phyloP scores from a whole-genome alignment of 2,113 vertebrate species.

The Coracopsis vasa region DNA sequence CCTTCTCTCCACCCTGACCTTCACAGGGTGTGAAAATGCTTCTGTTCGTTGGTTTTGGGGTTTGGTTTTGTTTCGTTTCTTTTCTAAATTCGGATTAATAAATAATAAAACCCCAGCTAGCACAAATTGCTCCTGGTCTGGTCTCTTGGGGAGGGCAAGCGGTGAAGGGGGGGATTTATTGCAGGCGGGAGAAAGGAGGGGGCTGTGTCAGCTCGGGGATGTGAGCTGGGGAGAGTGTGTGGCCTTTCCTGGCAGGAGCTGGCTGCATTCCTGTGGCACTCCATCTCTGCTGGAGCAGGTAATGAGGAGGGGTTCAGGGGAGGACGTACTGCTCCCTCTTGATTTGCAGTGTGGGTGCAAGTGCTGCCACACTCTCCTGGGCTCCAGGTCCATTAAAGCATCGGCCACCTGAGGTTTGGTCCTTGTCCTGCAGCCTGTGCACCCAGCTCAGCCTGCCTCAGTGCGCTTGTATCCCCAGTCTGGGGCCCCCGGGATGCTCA shows the following conservation, averaged over 20 bases:
- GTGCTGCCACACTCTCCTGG: accelerated
- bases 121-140: background rate
- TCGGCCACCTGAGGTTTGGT: background rate
- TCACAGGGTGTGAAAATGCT: constrained; percentile 43
- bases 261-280: background rate
- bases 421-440: background rate
- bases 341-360: background rate
- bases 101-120: constrained; percentile 40
- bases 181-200: background rate
- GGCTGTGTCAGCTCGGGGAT: background rate
- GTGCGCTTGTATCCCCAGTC: background rate
- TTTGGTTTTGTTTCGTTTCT: background rate
- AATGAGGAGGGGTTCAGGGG: accelerated
- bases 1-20: constrained; percentile 3
- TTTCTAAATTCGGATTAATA: constrained; percentile 30
- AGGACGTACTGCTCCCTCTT: background rate
- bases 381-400: background rate
- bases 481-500: background rate
- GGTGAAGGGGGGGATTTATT: background rate
- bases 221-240: background rate
- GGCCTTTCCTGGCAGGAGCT: background rate
- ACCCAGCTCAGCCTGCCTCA: no score
- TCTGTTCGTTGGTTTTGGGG: background rate
- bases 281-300: background rate
- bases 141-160: background rate